A percentile compares a stretch with the other conserved stretches of the same genome.
phyloP scores from a whole-genome alignment of 1,140 invertebrate species.

The Parapsyche elsis region DNA sequence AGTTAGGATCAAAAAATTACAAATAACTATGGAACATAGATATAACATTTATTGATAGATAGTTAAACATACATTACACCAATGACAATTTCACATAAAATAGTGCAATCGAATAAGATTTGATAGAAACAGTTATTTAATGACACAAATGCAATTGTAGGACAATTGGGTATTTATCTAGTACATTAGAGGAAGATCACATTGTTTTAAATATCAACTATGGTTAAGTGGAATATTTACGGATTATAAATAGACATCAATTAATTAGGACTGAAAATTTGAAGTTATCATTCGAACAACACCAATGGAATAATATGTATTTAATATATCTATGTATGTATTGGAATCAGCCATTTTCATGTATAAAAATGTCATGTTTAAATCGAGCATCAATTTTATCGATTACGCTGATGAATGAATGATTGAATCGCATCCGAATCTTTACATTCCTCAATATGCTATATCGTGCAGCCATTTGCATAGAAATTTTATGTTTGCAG shows the following conservation, averaged over 20 bases:
- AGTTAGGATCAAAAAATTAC: background rate
- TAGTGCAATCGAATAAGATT: background rate
- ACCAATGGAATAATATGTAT: background rate
- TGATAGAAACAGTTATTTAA: too few relatives aligned
- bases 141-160: too few relatives aligned
- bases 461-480: constrained; percentile 75
- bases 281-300: background rate
- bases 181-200: too few relatives aligned
- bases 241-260: too few relatives aligned
- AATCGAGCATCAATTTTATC: too few relatives aligned
- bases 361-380: too few relatives aligned
- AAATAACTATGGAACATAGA: background rate
- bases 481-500: constrained; percentile 70
- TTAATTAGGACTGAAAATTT: too few relatives aligned
- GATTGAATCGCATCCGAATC: constrained; percentile 9
- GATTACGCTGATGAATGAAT: background rate
- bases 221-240: too few relatives aligned
- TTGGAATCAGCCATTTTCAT: too few relatives aligned
- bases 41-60: background rate
- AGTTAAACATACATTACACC: background rate
- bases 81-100: background rate
- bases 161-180: too few relatives aligned
- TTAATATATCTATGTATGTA: too few relatives aligned
- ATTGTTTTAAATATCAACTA: too few relatives aligned
- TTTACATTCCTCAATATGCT: constrained; percentile 46